phyloP scores from a whole-genome alignment of 1,140 invertebrate species.

The Camponotus vicinus region DNA sequence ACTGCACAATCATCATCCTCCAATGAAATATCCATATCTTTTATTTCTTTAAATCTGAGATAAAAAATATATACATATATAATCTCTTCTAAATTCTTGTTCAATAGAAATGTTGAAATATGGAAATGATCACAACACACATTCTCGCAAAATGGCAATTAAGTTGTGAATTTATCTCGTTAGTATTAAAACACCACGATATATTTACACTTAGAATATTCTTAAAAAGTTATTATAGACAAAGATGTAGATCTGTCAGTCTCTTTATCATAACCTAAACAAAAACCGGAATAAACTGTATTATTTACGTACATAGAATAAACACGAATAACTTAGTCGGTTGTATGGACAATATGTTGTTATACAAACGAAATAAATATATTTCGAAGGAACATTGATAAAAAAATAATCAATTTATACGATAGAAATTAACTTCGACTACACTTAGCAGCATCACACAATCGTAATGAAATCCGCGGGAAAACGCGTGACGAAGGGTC shows the following conservation, averaged over 20 bases:
- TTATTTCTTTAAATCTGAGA: slow-evolving; percentile 51
- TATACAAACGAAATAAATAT: not conserved
- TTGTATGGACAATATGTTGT: not conserved
- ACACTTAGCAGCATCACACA: not conserved
- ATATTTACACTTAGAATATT: not conserved
- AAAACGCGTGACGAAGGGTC: slow-evolving; percentile 69
- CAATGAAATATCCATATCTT: slow-evolving; percentile 69
- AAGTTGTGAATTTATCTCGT: slow-evolving; percentile 28
- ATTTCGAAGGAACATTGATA: not conserved
- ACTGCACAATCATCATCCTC: slow-evolving; percentile 71
- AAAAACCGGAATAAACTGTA: not conserved
- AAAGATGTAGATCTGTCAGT: slow-evolving; percentile 61
- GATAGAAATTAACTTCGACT: slow-evolving; percentile 25
- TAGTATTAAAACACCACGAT: not conserved
- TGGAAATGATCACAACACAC: slow-evolving; percentile 14
- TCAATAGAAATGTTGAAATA: not conserved
- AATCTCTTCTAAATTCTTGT: not conserved
- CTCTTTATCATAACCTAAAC: slow-evolving; percentile 64
- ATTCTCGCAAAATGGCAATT: slow-evolving; percentile 33
- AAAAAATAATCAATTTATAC: slow-evolving; percentile 33
- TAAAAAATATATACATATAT: not conserved
- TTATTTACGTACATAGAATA: too few relatives aligned
- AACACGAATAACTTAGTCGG: not conserved
- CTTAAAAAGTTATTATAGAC: slow-evolving; percentile 16
- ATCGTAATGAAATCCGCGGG: slow-evolving; percentile 80